Base-by-base conservation (phyloP, 2,113 vertebrate species). In the Chamaea fasciata region DNA sequence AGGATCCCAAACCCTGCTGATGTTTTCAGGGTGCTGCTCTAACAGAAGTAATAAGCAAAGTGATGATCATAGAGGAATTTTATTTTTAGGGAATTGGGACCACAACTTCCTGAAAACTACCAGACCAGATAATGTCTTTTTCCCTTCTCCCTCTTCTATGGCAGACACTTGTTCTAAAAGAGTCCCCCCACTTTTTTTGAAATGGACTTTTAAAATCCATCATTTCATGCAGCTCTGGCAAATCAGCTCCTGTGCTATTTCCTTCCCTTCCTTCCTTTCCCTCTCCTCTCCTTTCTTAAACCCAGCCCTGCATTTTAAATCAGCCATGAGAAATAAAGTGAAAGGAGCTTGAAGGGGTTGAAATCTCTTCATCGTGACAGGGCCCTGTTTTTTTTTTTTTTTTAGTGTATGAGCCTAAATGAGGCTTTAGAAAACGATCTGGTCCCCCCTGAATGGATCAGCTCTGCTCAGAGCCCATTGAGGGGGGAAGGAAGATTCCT, bases 401-500 rank as follows among this genome's bases (percentile, higher is more conserved):
- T 13, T 97, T n/a, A n/a, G 93, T 77, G 76, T 85, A 31, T 37
- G 96, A 96, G 94, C 91, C 94, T 97, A 95, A 98, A 97, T 96
- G 97, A 97, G 96, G 95, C 95, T 96, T 97, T 94, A 80, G 96
- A 97, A 97, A 97, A 95, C 18, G 95, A 97, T 94, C 75, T 31
- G 88, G 69, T 75, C 90, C 90, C 96, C 96, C 84, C 95, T 90
- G 69, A 97, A 96, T 91, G 96, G 92, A 85, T 94, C 89, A 96
- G 97, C 93, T 82, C 68, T 96, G 96, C 93, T 96, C 96, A 94
- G 94, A 98, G 95, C 92, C 96, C 96, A 96, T 98, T 97, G 97
- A 95, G 92, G 89, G 96, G 35, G 74, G 91, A 67, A 87, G 92
- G 96, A 74, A 93, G 97, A 42, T 89, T 96, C 98, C 97, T 19